Conservation (phyloP, 2,797 vertebrate species). For the Parotocinclus haroldoi region DNA sequence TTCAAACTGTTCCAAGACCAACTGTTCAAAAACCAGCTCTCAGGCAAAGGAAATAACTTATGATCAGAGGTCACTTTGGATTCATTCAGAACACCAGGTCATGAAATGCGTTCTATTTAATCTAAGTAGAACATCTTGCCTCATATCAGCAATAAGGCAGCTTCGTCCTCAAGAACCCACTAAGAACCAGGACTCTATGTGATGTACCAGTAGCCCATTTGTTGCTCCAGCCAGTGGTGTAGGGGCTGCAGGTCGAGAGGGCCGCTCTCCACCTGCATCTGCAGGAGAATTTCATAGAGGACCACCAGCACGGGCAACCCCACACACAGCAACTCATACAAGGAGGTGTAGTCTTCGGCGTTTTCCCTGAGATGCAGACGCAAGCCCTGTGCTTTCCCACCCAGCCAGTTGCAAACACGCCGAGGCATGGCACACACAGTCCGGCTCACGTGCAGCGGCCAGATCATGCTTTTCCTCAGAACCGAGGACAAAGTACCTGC, state of each 20-base stretch:
- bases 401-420: constrained; percentile 74
- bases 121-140: constrained; percentile 13
- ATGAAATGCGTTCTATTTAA: constrained; percentile 11
- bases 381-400: constrained; percentile 66
- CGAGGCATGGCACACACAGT: constrained; percentile 78
- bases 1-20: constrained; percentile 38
- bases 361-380: constrained; percentile 84
- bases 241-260: constrained; percentile 68
- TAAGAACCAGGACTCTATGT: constrained; percentile 35
- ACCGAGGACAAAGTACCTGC: constrained; percentile 92
- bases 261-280: constrained; percentile 82
- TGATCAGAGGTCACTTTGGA: constrained; percentile 7
- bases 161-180: neutral
- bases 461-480: constrained; percentile 78
- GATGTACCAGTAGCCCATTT: constrained; percentile 55
- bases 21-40: constrained; percentile 31
- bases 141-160: neutral
- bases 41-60: constrained; percentile 14
- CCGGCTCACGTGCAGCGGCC: constrained; percentile 81
- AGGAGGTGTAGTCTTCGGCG: constrained; percentile 80
- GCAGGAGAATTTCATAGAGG: constrained; percentile 80
- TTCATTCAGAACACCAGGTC: constrained; percentile 16
- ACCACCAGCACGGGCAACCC: constrained; percentile 85
- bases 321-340: constrained; percentile 90
- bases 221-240: constrained; percentile 76